Conservation (phyloP, 2,113 vertebrate species). For the Corynorhinus townsendii region DNA sequence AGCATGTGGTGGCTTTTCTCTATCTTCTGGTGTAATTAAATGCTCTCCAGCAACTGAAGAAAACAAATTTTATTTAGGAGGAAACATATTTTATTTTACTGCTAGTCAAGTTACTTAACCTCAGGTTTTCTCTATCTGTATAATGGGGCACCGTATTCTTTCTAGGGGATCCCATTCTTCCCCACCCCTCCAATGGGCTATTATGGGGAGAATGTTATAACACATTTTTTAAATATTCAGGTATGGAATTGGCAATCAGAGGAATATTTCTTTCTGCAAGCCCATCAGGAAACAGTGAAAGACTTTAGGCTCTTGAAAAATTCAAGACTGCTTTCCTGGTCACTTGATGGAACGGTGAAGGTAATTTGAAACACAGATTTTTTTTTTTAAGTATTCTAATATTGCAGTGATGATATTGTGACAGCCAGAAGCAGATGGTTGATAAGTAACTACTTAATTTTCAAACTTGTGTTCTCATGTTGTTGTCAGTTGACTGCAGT, state of each 20-base stretch:
- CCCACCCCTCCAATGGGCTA: background rate
- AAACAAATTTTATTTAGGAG: slow-evolving; percentile 50
- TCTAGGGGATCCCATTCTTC: background rate
- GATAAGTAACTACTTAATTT: background rate
- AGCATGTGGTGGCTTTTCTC: slow-evolving; percentile 28
- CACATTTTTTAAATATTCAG: slow-evolving; percentile 74
- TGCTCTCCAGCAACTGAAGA: slow-evolving; percentile 41
- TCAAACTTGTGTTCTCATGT: background rate
- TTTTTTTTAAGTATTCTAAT: background rate
- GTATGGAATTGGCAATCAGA: slow-evolving; percentile 91
- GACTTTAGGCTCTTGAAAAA: slow-evolving; percentile 85
- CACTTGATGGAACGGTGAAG: slow-evolving; percentile 94
- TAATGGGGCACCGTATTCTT: background rate
- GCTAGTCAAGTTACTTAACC: slow-evolving; percentile 37
- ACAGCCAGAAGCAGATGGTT: background rate
- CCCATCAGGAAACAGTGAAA: slow-evolving; percentile 91
- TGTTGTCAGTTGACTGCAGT: background rate
- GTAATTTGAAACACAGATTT: slow-evolving; percentile 76
- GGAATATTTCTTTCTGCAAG: slow-evolving; percentile 82
- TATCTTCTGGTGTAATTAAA: slow-evolving; percentile 53
- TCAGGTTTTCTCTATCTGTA: background rate
- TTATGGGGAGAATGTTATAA: background rate
- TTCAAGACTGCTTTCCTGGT: slow-evolving; percentile 92
- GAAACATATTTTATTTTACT: slow-evolving; percentile 47
- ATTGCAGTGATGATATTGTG: slow-evolving; percentile 1